Evolutionary conservation across 1,140 invertebrate species (phyloP).

Genomic region (Euura saliciscinereae): DNA sequence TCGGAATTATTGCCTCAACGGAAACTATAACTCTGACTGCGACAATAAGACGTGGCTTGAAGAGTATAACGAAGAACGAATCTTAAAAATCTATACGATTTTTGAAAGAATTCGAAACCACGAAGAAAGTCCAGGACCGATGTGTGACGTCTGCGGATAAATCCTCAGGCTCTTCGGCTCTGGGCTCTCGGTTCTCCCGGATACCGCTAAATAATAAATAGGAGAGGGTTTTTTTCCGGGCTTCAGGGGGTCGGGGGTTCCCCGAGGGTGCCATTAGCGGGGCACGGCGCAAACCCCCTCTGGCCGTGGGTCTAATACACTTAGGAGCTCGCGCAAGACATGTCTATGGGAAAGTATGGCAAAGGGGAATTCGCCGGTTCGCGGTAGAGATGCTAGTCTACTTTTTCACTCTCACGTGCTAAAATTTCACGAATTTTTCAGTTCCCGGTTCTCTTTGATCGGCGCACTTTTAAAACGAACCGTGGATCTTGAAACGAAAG

Average conservation of each 20-base stretch:
- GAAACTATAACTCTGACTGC: neutral
- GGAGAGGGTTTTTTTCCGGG: slow-evolving; percentile 46
- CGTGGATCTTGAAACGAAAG: neutral
- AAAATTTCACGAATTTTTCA: neutral
- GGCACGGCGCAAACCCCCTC: slow-evolving; percentile 36
- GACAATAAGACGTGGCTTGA: neutral
- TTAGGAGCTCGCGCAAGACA: slow-evolving; percentile 39
- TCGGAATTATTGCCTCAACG: neutral
- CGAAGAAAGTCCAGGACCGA: slow-evolving; percentile 23
- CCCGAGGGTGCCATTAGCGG: slow-evolving; percentile 60
- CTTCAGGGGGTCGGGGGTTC: slow-evolving; percentile 36
- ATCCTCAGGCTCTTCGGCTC: slow-evolving; percentile 36
- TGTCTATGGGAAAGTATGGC: slow-evolving; percentile 33
- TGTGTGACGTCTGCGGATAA: slow-evolving; percentile 51
- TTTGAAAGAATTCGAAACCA: too few species aligned
- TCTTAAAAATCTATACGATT: too few species aligned
- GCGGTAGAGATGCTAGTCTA: slow-evolving; percentile 32
- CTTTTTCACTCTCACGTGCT: slow-evolving; percentile 21
- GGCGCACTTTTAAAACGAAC: too few species aligned
- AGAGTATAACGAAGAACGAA: neutral
- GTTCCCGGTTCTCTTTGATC: slow-evolving; percentile 15
- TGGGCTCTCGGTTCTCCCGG: neutral
- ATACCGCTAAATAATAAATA: slow-evolving; percentile 59
- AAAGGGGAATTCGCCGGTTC: slow-evolving; percentile 24
- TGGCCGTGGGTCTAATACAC: slow-evolving; percentile 46